Base-by-base conservation (phyloP, 2,113 vertebrate species). In the Toxotes chatareus region DNA sequence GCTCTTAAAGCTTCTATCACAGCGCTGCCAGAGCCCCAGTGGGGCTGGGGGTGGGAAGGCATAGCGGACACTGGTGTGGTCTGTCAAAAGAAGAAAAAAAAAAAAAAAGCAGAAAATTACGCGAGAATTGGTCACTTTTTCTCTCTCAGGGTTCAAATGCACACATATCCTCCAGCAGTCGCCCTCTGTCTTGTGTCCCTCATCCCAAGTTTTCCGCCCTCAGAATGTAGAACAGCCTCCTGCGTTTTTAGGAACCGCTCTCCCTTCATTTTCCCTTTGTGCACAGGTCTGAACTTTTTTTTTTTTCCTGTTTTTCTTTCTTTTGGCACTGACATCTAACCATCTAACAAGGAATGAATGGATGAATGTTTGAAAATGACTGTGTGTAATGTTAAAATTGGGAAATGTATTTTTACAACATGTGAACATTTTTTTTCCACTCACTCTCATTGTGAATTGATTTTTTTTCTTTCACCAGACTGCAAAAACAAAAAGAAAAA, bases 371-470 rank as follows among this genome's bases (percentile, higher is more conserved):
- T 94, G 91, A 83, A 94, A 88, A 90, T 91, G 93, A 91, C 83
- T 87, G 92, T 76, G 93, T 93, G 90, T 92, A 84, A 91, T 90
- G 88, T 93, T 93, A 88, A 93, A 94, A 94, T 92, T 95, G 93
- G 92, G 94, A 95, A 95, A 94, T 95, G 93, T 95, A 95, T 95
- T 95, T 95, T 95, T 95, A 95, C 95, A 95, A 94, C 94, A 94
- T 93, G 94, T 95, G 93, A 94, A 93, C 93, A 76, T 88, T 93
- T 84, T 82, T 80, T 83, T 82, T 89, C 74, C 91, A 91, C 85
- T 89, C 92, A 88, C 83, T 87, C 92, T 94, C 92, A 90, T 93
- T 90, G 91, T 94, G 91, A 94, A 90, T 93, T 91, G 66, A 91
- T 93, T 91, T 90, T 88, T 91, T 91, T 93, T 79, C 81, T 87